A percentile compares a stretch with the other conserved stretches of the same genome.
Conservation (phyloP, 2,113 vertebrate species). For the Sebastes fasciatus region DNA sequence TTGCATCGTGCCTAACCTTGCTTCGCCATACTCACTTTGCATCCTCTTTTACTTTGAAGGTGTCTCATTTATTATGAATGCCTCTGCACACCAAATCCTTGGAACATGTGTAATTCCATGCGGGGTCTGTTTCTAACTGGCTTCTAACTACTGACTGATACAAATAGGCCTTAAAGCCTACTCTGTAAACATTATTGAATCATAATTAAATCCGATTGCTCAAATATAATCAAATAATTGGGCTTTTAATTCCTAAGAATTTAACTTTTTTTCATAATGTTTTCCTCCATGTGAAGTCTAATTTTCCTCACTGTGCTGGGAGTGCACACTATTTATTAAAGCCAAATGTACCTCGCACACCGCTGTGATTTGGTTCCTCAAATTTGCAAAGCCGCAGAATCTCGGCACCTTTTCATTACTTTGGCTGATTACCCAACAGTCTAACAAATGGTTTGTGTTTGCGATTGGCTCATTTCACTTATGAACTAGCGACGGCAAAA, state of each 20-base stretch:
- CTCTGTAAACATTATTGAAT: slow-evolving; percentile 1
- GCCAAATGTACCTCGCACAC: slow-evolving; percentile 2
- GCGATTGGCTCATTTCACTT: slow-evolving; percentile 62
- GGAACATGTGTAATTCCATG: not conserved
- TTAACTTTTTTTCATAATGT: not conserved
- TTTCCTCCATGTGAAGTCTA: not conserved
- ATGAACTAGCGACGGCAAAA: slow-evolving; percentile 45
- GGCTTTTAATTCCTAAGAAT: not conserved
- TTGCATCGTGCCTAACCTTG: too few relatives aligned
- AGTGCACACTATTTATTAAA: not conserved
- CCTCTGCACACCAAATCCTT: not conserved
- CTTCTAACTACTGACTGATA: not conserved
- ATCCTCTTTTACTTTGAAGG: not conserved
- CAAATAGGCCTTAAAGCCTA: slow-evolving; percentile 17
- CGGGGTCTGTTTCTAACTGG: not conserved
- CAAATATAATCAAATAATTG: not conserved
- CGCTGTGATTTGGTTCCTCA: slow-evolving; percentile 24
- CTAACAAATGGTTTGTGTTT: slow-evolving; percentile 54
- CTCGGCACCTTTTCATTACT: slow-evolving; percentile 47
- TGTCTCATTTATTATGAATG: not conserved
- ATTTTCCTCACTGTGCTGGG: not conserved
- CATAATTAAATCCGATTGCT: slow-evolving; percentile 28
- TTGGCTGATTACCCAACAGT: slow-evolving; percentile 59
- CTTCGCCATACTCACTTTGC: not conserved
- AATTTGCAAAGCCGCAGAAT: slow-evolving; percentile 21